A percentile compares a stretch with the other conserved stretches of the same genome.
phyloP scores from a whole-genome alignment of 2,888 invertebrate species.

The Anorthoa munda region DNA sequence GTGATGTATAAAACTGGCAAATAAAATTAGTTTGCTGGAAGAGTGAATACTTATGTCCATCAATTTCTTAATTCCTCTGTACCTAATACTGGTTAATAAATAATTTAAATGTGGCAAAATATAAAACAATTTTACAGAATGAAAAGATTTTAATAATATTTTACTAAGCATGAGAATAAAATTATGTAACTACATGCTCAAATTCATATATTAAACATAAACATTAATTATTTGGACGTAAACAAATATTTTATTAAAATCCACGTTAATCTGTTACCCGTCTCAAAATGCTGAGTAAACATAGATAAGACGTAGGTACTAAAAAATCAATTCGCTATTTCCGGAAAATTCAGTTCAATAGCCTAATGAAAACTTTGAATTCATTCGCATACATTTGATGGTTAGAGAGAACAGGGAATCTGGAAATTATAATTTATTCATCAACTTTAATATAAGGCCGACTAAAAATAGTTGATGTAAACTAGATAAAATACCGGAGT shows the following conservation, averaged over 20 bases:
- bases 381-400: constrained; percentile 35
- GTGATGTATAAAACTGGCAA: not conserved
- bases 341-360: constrained; percentile 66
- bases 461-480: constrained; percentile 84
- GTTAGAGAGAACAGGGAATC: constrained; percentile 28
- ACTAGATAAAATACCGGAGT: constrained; percentile 83
- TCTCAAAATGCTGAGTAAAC: not conserved
- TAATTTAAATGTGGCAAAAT: not conserved
- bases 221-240: not conserved
- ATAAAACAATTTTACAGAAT: not conserved
- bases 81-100: constrained; percentile 7
- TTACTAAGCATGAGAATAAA: not conserved
- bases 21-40: not conserved
- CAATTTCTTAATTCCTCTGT: not conserved
- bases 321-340: constrained; percentile 32
- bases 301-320: not conserved
- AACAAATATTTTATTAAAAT: constrained; percentile 22
- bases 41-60: not conserved
- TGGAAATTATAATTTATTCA: constrained; percentile 71
- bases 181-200: not conserved
- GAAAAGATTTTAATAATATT: constrained; percentile 12
- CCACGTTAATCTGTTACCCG: not conserved
- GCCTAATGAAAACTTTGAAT: constrained; percentile 49
- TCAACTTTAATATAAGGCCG: constrained; percentile 75
- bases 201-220: not conserved